These are phyloP conservation scores for Jaculus jaculus DNA, from an alignment of 2,113 vertebrate genomes.

Conservation along the genomic window DNA sequence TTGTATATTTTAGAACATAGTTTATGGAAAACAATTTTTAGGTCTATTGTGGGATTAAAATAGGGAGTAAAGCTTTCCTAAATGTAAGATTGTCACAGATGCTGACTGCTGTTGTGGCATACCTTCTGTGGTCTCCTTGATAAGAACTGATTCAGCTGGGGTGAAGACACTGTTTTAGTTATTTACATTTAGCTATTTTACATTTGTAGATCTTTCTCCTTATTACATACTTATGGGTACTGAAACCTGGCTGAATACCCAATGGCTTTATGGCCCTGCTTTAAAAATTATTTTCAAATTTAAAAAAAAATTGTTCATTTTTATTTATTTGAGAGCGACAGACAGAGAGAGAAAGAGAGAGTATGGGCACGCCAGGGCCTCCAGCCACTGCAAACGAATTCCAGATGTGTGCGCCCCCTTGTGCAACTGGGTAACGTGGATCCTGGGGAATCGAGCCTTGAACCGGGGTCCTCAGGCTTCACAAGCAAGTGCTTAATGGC, in stretches of 20 bases:
- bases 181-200: no score
- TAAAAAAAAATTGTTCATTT: neutral
- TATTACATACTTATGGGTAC: neutral
- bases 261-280: neutral
- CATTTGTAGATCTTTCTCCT: constrained; percentile 5
- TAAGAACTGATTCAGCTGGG: constrained; percentile 31
- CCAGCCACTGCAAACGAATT: no score
- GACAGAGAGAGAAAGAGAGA: no score
- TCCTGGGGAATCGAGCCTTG: no score
- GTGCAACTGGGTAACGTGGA: no score
- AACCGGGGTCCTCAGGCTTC: no score
- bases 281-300: neutral
- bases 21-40: constrained; percentile 34
- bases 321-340: no score
- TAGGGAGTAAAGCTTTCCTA: neutral
- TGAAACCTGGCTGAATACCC: neutral
- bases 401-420: no score
- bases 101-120: neutral
- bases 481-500: no score
- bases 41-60: constrained; percentile 40
- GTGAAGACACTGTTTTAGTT: neutral
- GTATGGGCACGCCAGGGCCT: no score
- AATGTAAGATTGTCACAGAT: neutral
- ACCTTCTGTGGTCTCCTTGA: neutral
- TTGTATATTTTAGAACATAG: neutral